These are phyloP conservation scores for Athene cunicularia DNA, from an alignment of 2,113 vertebrate genomes.

Conservation along the genomic window DNA sequence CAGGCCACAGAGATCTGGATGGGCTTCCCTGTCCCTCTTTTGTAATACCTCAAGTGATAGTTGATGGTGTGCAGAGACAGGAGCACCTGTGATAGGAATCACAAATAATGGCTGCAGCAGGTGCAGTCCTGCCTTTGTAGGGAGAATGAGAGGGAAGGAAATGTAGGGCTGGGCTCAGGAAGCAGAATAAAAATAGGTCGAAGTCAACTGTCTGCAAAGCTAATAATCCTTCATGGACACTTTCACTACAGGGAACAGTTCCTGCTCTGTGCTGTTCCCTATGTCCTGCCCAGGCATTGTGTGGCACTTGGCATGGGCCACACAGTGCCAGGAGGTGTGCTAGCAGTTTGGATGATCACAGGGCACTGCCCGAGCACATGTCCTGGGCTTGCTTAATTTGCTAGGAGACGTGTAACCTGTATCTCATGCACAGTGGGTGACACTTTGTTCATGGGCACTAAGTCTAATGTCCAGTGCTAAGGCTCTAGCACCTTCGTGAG, in stretches of 20 bases:
- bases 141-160: neutral
- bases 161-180: neutral
- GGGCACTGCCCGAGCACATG: neutral
- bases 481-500: neutral
- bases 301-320: neutral
- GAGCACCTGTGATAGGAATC: neutral
- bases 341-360: neutral
- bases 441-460: neutral
- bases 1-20: neutral
- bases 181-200: neutral
- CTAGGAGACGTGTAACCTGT: neutral
- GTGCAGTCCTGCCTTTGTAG: neutral
- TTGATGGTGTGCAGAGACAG: neutral
- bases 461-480: neutral
- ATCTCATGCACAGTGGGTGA: neutral
- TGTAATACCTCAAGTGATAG: neutral
- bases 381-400: neutral
- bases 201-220: neutral
- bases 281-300: neutral
- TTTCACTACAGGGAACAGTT: neutral
- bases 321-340: neutral
- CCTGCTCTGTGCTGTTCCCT: neutral
- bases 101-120: neutral
- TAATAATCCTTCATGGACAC: neutral
- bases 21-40: neutral